A percentile compares a stretch with the other conserved stretches of the same genome.
Conservation (phyloP, 2,113 vertebrate genomes). For the Nannobrachium achirus region DNA sequence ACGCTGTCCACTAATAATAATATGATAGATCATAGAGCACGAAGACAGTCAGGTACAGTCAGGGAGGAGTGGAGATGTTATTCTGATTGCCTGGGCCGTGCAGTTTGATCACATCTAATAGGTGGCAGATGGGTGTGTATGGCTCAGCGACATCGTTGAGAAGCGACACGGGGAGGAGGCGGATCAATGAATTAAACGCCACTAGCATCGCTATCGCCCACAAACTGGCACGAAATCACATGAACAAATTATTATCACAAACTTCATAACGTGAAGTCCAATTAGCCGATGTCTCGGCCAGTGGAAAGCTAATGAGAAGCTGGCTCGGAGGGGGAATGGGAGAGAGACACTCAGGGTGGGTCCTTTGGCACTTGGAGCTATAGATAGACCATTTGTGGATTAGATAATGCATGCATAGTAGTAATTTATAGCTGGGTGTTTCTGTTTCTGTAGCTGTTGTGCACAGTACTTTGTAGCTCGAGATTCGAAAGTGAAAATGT, state of each 20-base stretch:
- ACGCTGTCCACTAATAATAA: too few relatives aligned
- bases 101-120: conserved; percentile 48
- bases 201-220: conserved; percentile 10
- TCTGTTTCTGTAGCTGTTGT: too few relatives aligned
- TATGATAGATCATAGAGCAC: too few relatives aligned
- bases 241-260: conserved; percentile 48
- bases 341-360: background rate
- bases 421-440: too few relatives aligned
- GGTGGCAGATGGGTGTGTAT: conserved; percentile 33
- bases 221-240: conserved; percentile 19
- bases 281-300: conserved; percentile 46
- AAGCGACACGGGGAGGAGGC: conserved; percentile 41
- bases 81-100: conserved; percentile 28
- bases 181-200: conserved; percentile 55
- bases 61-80: conserved; percentile 12
- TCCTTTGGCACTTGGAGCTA: too few relatives aligned
- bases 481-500: too few relatives aligned
- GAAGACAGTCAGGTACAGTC: conserved; percentile 8
- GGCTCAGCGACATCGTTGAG: conserved; percentile 50
- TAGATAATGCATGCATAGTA: too few relatives aligned
- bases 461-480: too few relatives aligned
- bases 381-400: too few relatives aligned
- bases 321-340: conserved; percentile 18
- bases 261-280: conserved; percentile 62
- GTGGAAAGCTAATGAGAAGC: conserved; percentile 37